A percentile compares a stretch with the other conserved stretches of the same genome.
Evolutionary conservation across 2,113 vertebrate species (phyloP).

Genomic region (Eidolon helvum): DNA sequence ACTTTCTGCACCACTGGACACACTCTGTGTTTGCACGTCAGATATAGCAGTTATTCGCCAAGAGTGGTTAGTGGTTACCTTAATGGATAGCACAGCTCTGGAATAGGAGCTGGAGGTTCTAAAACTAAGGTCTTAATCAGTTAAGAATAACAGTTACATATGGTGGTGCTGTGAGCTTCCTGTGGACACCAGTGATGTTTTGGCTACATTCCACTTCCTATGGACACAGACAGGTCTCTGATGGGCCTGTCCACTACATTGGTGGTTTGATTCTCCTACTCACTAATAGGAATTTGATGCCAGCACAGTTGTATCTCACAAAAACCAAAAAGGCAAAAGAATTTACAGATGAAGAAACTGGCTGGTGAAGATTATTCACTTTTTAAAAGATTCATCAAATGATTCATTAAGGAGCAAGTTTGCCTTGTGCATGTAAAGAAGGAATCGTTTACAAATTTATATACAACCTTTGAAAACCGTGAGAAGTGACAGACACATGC

Average conservation of each 20-base stretch:
- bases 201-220: slow-evolving; percentile 70
- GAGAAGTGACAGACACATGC: neutral
- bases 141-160: neutral
- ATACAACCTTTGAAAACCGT: neutral
- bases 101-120: no score
- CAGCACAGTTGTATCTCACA: neutral
- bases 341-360: neutral
- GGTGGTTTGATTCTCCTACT: slow-evolving; percentile 24
- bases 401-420: neutral
- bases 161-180: slow-evolving; percentile 43
- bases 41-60: fast-evolving
- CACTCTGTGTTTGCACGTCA: fast-evolving
- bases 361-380: neutral
- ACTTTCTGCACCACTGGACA: neutral
- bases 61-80: neutral
- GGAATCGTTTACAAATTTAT: neutral
- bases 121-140: neutral
- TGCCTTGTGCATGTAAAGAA: neutral
- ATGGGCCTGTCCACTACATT: slow-evolving; percentile 74
- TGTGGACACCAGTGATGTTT: slow-evolving; percentile 66
- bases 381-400: neutral
- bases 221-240: slow-evolving; percentile 78
- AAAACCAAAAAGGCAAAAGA: neutral
- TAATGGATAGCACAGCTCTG: neutral
- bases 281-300: neutral